Evolutionary conservation across 1,140 invertebrate genomes (phyloP).

Genomic region (Calosoma granatense): DNA sequence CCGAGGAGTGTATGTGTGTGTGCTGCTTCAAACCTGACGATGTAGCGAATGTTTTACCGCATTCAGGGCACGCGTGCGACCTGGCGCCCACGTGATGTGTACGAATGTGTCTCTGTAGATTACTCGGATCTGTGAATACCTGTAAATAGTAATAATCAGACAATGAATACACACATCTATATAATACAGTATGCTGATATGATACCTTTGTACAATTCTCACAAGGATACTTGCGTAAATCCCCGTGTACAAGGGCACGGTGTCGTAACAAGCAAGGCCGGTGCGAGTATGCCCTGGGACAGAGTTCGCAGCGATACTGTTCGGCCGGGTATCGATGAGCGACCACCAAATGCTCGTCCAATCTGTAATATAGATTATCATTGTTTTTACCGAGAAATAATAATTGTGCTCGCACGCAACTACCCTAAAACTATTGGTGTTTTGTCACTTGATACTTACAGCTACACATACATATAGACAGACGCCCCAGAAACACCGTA

Average conservation of each 20-base stretch:
- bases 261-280: constrained; percentile 73
- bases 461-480: background rate
- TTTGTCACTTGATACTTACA: background rate
- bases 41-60: constrained; percentile 96
- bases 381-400: constrained; percentile 19
- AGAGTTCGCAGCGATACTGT: constrained; percentile 75
- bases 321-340: constrained; percentile 64
- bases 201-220: constrained; percentile 89
- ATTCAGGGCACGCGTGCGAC: constrained; percentile 92
- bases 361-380: constrained; percentile 43
- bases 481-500: background rate
- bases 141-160: constrained; percentile 29
- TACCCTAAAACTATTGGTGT: constrained; percentile 31
- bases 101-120: constrained; percentile 91
- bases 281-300: constrained; percentile 72
- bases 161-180: background rate
- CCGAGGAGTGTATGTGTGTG: constrained; percentile 96
- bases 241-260: constrained; percentile 66
- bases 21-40: constrained; percentile 98
- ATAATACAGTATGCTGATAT: constrained; percentile 18
- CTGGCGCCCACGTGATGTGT: constrained; percentile 85
- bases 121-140: constrained; percentile 91
- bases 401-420: constrained; percentile 15
- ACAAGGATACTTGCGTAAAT: constrained; percentile 74
- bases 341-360: constrained; percentile 69